Conservation (phyloP, 92 coral and sea anemone species). For the Bergia sp. region DNA sequence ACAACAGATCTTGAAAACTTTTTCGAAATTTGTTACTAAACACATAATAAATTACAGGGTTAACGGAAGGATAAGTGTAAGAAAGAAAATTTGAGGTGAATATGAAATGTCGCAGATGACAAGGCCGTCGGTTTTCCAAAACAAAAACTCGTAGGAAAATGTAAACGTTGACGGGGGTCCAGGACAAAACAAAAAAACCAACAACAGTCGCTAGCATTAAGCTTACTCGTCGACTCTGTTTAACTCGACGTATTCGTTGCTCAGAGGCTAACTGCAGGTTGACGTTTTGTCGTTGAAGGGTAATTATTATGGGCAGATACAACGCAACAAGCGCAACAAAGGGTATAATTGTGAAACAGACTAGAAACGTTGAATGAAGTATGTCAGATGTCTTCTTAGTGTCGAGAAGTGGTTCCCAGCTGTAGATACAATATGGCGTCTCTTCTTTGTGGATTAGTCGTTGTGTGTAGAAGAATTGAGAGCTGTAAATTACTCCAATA, state of each 20-base stretch:
- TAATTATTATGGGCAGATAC: background rate
- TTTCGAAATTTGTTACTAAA: slow-evolving; percentile 9
- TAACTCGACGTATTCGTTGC: background rate
- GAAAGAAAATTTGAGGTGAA: slow-evolving; percentile 3
- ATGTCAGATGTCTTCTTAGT: background rate
- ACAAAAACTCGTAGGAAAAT: slow-evolving; percentile 5
- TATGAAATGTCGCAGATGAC: slow-evolving; percentile 1
- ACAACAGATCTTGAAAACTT: background rate
- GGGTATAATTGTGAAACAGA: slow-evolving; percentile 5
- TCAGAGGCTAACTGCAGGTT: background rate
- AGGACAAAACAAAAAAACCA: slow-evolving; percentile 2
- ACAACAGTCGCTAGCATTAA: slow-evolving; percentile 12
- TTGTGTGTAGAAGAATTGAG: slow-evolving; percentile 9
- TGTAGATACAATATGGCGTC: slow-evolving; percentile 2
- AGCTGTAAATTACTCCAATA: background rate
- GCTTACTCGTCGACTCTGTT: background rate
- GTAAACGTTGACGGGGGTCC: slow-evolving; percentile 6
- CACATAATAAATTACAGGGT: slow-evolving; percentile 5
- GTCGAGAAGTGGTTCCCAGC: slow-evolving; percentile 8
- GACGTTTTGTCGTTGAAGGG: slow-evolving; percentile 3
- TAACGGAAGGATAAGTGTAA: background rate
- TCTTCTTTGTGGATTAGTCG: slow-evolving; percentile 3
- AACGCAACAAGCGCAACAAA: background rate
- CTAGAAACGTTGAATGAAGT: slow-evolving; percentile 6
- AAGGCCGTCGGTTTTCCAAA: slow-evolving; percentile 8